Conservation (phyloP, 2,113 vertebrate genomes). For the Eonycteris spelaea region DNA sequence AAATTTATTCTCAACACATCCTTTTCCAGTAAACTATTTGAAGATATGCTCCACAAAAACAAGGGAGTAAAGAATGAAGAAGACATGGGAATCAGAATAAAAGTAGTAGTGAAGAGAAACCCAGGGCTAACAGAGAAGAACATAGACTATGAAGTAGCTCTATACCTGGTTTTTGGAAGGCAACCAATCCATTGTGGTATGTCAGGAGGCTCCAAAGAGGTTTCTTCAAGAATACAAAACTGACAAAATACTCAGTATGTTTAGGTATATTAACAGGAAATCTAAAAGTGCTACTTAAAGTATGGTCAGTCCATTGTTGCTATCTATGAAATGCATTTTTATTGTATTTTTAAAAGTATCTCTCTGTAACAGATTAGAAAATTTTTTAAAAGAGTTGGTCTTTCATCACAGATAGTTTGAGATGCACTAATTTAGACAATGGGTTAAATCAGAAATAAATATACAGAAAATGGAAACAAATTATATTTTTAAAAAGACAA, state of each 20-base stretch:
- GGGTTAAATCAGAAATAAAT: conserved; percentile 45
- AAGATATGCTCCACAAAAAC: background rate
- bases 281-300: background rate
- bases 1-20: background rate
- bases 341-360: conserved; percentile 10
- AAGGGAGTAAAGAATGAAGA: background rate
- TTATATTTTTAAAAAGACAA: conserved; percentile 25
- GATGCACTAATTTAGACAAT: conserved; percentile 22
- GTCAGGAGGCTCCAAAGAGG: background rate
- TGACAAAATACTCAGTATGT: background rate
- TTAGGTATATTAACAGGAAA: background rate
- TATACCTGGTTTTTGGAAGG: background rate
- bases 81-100: background rate
- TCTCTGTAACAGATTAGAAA: background rate
- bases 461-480: conserved; percentile 40
- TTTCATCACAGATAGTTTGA: conserved; percentile 42
- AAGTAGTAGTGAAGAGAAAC: background rate
- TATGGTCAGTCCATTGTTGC: background rate
- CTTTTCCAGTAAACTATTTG: background rate
- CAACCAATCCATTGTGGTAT: background rate
- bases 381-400: background rate
- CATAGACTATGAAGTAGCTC: background rate
- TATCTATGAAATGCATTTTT: background rate
- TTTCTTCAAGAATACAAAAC: background rate
- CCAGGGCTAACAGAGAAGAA: background rate